phyloP scores from a whole-genome alignment of 2,797 vertebrate species.

The Schizothorax lantsangensis region DNA sequence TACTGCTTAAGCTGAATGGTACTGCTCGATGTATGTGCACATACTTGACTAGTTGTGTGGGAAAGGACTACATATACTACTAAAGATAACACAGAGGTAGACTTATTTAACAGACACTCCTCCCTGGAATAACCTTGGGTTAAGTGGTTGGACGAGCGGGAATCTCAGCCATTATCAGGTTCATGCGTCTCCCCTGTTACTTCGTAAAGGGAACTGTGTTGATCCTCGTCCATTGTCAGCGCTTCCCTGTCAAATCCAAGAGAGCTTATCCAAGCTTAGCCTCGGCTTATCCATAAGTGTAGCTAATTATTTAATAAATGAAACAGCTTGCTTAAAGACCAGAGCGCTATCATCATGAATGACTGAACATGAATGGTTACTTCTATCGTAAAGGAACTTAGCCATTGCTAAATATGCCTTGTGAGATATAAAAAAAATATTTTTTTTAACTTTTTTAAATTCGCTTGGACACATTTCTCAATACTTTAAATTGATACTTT shows the following conservation, averaged over 20 bases:
- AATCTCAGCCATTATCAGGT: background rate
- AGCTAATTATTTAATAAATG: conserved; percentile 15
- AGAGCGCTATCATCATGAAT: conserved; percentile 14
- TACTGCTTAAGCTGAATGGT: conserved; percentile 55
- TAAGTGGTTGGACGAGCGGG: background rate
- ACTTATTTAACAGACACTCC: background rate
- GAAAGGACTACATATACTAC: background rate
- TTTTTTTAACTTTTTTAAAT: too few relatives aligned
- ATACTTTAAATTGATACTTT: background rate
- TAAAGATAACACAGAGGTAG: background rate
- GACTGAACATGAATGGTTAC: conserved; percentile 24
- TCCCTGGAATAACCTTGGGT: background rate
- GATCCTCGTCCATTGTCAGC: background rate
- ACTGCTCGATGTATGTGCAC: conserved; percentile 23
- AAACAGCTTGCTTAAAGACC: conserved; percentile 14
- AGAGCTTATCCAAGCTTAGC: background rate
- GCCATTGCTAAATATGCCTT: background rate
- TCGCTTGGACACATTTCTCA: background rate
- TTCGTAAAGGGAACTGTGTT: background rate
- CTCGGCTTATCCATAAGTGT: background rate
- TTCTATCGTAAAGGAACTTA: background rate
- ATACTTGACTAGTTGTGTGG: background rate
- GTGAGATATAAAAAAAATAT: background rate
- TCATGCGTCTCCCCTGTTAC: background rate
- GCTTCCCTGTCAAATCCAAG: background rate